A percentile compares a stretch with the other conserved stretches of the same genome.
These are phyloP conservation scores for Pristionchus pacificus DNA, from an alignment of 1,140 invertebrate genomes.

Conservation along the genomic window DNA sequence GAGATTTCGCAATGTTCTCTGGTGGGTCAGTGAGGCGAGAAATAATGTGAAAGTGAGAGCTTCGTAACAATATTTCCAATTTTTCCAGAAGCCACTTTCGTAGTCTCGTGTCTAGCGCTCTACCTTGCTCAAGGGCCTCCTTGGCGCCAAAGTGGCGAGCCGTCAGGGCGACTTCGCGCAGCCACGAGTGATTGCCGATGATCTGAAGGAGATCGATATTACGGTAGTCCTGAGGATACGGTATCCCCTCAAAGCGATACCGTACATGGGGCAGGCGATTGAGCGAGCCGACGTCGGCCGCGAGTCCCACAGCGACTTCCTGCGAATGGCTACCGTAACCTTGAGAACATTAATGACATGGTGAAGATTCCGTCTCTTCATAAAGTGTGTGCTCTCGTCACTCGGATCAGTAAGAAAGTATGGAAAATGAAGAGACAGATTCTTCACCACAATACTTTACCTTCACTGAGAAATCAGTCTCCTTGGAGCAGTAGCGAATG, in stretches of 20 bases:
- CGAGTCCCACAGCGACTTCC: slow-evolving; percentile 70
- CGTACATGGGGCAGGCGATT: slow-evolving; percentile 72
- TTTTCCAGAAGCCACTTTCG: too few relatives aligned
- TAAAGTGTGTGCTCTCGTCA: too few relatives aligned
- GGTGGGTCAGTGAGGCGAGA: too few relatives aligned
- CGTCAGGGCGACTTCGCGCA: not conserved
- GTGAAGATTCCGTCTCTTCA: too few relatives aligned
- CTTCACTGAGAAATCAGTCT: slow-evolving; percentile 26
- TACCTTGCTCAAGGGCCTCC: too few relatives aligned
- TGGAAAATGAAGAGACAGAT: not conserved
- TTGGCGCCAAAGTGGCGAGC: not conserved
- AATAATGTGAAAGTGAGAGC: too few relatives aligned
- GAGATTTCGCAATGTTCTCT: too few relatives aligned
- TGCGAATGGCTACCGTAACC: too few relatives aligned
- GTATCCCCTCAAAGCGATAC: not conserved
- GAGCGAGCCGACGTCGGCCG: slow-evolving; percentile 86
- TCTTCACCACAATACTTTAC: slow-evolving; percentile 4
- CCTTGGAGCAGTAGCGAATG: slow-evolving; percentile 20
- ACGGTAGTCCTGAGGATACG: not conserved
- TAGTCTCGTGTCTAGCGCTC: too few relatives aligned
- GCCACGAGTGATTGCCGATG: not conserved
- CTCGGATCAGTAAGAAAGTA: too few relatives aligned
- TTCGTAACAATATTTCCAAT: too few relatives aligned
- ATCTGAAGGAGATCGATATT: not conserved
- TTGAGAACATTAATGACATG: too few relatives aligned